Evolutionary conservation across 35 echinoderm and acorn worm genomes (phyloP).

Genomic region (Heliocidaris tuberculata): DNA sequence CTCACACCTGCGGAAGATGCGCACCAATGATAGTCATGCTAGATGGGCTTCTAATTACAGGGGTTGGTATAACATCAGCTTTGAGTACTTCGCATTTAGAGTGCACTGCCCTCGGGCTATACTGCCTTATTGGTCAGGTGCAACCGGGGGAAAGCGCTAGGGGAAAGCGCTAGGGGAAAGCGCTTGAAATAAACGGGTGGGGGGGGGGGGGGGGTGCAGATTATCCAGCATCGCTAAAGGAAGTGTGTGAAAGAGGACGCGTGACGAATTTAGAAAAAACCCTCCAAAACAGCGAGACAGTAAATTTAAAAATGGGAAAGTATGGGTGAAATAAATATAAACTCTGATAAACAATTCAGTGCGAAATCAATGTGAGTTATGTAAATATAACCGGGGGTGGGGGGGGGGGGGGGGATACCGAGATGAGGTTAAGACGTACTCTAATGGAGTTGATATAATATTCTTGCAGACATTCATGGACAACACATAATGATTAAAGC

Average conservation of each 20-base stretch:
- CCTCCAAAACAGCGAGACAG: too few species aligned
- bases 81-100: neutral
- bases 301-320: too few species aligned
- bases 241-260: neutral
- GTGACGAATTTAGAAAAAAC: too few species aligned
- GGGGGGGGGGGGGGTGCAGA: neutral
- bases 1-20: neutral
- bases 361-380: too few species aligned
- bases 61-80: neutral
- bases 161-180: neutral
- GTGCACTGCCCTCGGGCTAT: neutral
- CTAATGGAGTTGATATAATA: neutral
- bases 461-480: neutral
- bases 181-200: neutral
- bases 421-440: too few species aligned
- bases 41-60: conserved; percentile 3
- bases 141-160: neutral
- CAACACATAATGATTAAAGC: neutral
- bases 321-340: too few species aligned
- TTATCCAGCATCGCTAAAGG: neutral
- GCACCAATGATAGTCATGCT: neutral
- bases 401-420: neutral
- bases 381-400: neutral
- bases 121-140: neutral
- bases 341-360: too few species aligned